Percentiles rank a stretch among this genome's conserved stretches.
These are phyloP conservation scores for Macrotrachela quadricornifera DNA, from an alignment of 1,140 invertebrate species.

Conservation along the genomic window DNA sequence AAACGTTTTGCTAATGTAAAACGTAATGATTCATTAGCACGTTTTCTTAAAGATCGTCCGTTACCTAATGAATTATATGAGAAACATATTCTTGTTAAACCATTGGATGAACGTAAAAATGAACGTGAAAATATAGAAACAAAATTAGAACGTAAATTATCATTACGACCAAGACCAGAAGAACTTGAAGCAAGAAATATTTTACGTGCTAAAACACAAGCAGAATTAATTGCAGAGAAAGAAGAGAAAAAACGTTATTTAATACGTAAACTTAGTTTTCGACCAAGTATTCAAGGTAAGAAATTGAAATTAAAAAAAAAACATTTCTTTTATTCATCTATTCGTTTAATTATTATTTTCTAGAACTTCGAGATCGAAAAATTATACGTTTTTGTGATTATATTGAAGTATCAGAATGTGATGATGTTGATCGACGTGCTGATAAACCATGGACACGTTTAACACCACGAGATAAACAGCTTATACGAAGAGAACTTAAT, in stretches of 20 bases:
- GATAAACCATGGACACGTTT: constrained; percentile 97
- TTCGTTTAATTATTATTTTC: too few relatives aligned
- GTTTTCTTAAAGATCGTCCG: constrained; percentile 71
- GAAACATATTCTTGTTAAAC: constrained; percentile 75
- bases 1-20: constrained; percentile 8
- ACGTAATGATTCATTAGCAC: constrained; percentile 57
- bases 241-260: constrained; percentile 90
- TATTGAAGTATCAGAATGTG: constrained; percentile 90
- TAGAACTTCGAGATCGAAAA: constrained; percentile 87
- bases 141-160: constrained; percentile 45
- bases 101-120: constrained; percentile 49
- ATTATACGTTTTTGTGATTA: constrained; percentile 99
- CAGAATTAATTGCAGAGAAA: constrained; percentile 78
- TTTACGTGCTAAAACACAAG: constrained; percentile 81
- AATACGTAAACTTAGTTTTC: constrained; percentile 48
- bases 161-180: constrained; percentile 84
- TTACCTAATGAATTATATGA: constrained; percentile 70
- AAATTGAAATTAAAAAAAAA: too few relatives aligned
- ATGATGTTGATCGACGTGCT: constrained; percentile 76
- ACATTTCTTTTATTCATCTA: too few relatives aligned
- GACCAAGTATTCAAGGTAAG: constrained; percentile 1
- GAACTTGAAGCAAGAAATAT: constrained; percentile 95
- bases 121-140: constrained; percentile 8
- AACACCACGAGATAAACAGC: constrained; percentile 79
- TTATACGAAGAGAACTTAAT: constrained; percentile 89